Evolutionary conservation across 2,888 invertebrate species (phyloP).

Genomic region (Petrophora chlorosata): DNA sequence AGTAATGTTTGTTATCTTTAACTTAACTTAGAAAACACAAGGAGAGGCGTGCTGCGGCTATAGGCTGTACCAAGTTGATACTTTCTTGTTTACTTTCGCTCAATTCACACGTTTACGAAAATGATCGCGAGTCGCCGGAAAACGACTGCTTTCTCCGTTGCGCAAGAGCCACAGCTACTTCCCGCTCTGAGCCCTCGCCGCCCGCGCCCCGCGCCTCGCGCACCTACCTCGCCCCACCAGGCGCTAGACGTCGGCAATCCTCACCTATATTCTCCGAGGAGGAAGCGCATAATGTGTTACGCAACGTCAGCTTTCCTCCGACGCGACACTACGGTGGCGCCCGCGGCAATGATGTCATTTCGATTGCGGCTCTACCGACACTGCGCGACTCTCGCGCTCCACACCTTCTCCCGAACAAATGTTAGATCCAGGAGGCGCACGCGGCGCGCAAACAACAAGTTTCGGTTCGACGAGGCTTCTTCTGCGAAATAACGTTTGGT

Average conservation of each 20-base stretch:
- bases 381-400: no score
- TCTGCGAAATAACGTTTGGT: no score
- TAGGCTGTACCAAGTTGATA: slow-evolving; percentile 25
- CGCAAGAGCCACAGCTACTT: slow-evolving; percentile 71
- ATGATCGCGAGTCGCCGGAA: slow-evolving; percentile 78
- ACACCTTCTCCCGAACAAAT: no score
- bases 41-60: slow-evolving; percentile 10
- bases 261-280: slow-evolving; percentile 77
- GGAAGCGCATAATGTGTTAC: slow-evolving; percentile 69
- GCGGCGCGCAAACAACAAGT: no score
- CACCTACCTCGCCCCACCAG: slow-evolving; percentile 24
- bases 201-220: slow-evolving; percentile 35
- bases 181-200: slow-evolving; percentile 54
- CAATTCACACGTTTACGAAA: slow-evolving; percentile 82
- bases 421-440: no score
- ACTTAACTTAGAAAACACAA: slow-evolving; percentile 3
- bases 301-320: slow-evolving; percentile 67
- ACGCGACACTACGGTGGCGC: slow-evolving; percentile 31
- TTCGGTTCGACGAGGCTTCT: no score
- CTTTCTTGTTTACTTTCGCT: slow-evolving; percentile 80
- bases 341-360: slow-evolving; percentile 49
- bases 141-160: slow-evolving; percentile 77
- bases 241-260: slow-evolving; percentile 52
- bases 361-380: slow-evolving; percentile 38
- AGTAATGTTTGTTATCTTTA: no score